Evolutionary conservation across 64 coral and sea anemone genomes (phyloP).

Genomic region (Pachyseris speciosa): DNA sequence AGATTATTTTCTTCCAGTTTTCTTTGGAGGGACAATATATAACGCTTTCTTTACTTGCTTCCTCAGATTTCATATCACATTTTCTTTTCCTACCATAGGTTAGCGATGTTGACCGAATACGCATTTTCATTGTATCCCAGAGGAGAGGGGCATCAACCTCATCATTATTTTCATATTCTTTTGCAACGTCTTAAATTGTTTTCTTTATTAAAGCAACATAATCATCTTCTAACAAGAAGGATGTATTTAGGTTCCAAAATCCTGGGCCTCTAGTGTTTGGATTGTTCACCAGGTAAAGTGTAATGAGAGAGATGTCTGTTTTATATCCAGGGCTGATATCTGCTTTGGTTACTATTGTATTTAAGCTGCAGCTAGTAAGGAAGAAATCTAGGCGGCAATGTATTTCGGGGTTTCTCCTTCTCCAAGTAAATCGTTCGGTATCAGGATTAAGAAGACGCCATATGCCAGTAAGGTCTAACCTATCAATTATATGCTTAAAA

Average conservation of each 20-base stretch:
- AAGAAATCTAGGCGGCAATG: constrained; percentile 17
- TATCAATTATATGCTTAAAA: no score
- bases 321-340: constrained; percentile 8
- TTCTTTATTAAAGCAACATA: not conserved
- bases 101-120: not conserved
- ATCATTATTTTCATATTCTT: not conserved
- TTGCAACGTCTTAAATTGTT: not conserved
- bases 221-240: constrained; percentile 9
- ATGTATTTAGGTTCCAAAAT: constrained; percentile 20
- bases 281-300: not conserved
- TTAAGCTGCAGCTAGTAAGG: not conserved
- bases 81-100: not conserved
- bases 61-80: not conserved
- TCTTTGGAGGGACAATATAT: not conserved
- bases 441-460: no score
- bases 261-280: not conserved
- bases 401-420: not conserved
- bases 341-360: not conserved
- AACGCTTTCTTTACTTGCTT: not conserved
- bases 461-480: no score
- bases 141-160: not conserved
- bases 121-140: constrained; percentile 7
- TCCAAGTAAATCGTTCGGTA: not conserved
- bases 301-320: not conserved
- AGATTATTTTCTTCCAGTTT: not conserved